phyloP scores from a whole-genome alignment of 2,113 vertebrate genomes.

The Hippocampus mohnikei region DNA sequence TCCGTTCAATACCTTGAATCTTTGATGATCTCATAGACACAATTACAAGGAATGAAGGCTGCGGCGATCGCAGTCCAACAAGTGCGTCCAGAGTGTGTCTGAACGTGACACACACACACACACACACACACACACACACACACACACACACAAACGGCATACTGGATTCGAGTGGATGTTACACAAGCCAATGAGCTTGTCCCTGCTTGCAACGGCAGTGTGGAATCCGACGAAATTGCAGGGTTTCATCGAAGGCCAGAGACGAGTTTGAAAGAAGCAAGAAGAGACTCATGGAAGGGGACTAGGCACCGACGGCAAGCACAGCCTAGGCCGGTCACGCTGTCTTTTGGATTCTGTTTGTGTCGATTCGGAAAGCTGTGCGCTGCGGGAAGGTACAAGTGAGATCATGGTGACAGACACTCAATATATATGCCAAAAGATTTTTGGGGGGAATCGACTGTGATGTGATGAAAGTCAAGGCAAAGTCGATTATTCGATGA shows the following conservation, averaged over 20 bases:
- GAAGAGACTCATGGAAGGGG: conserved; percentile 14
- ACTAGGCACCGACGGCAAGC: not conserved
- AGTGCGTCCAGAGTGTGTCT: conserved; percentile 26
- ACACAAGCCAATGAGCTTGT: conserved; percentile 63
- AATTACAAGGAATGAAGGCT: not conserved
- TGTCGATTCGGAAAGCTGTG: not conserved
- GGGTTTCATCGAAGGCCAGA: conserved; percentile 70
- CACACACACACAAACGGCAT: conserved; percentile 29
- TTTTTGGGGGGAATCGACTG: no score
- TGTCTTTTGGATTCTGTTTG: not conserved
- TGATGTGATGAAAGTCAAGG: no score
- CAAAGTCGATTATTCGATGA: not conserved
- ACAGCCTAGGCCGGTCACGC: not conserved
- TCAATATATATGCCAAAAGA: no score
- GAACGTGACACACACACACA: conserved; percentile 23
- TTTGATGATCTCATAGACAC: not conserved
- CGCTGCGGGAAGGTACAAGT: not conserved
- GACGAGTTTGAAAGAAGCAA: conserved; percentile 42
- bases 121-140: conserved; percentile 25
- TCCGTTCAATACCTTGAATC: not conserved
- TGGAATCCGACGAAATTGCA: conserved; percentile 76
- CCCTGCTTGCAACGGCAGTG: conserved; percentile 59
- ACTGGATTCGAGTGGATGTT: conserved; percentile 41
- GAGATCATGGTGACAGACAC: not conserved
- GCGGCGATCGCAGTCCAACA: conserved; percentile 10